Evolutionary conservation across 1,140 invertebrate genomes (phyloP).

Genomic region (Conus ventricosus): DNA sequence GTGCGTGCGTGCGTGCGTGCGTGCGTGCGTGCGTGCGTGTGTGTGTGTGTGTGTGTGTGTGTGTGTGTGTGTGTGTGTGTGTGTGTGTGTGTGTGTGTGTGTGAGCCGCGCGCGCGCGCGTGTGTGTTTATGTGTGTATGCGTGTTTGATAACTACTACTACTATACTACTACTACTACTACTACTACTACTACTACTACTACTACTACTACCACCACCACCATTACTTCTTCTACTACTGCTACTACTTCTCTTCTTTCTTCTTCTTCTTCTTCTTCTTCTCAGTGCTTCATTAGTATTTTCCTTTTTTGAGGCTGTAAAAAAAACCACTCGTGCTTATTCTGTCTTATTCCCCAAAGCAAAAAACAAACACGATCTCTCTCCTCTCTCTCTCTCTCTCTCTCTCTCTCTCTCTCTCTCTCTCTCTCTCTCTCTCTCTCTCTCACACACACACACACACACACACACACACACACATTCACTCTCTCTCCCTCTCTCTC

Average conservation of each 20-base stretch:
- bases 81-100: slow-evolving; percentile 25
- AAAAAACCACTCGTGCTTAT: neutral
- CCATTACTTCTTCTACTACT: neutral
- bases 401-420: slow-evolving; percentile 1
- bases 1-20: neutral
- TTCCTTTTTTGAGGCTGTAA: neutral
- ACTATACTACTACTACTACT: neutral
- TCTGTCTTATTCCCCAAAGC: neutral
- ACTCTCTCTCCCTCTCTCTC: neutral
- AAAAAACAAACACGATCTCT: neutral
- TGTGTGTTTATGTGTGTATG: neutral
- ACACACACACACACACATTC: slow-evolving; percentile 4
- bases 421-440: slow-evolving; percentile 28
- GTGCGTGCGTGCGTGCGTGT: slow-evolving; percentile 11
- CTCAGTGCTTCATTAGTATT: neutral
- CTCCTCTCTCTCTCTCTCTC: too few species aligned
- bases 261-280: neutral
- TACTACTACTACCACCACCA: neutral
- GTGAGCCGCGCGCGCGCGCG: neutral
- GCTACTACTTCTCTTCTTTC: too few species aligned
- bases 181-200: neutral
- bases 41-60: slow-evolving; percentile 7
- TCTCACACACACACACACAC: neutral
- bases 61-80: slow-evolving; percentile 24
- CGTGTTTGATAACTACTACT: neutral